Conservation (phyloP, 2,888 invertebrate species). For the Hydropsyche betteni region DNA sequence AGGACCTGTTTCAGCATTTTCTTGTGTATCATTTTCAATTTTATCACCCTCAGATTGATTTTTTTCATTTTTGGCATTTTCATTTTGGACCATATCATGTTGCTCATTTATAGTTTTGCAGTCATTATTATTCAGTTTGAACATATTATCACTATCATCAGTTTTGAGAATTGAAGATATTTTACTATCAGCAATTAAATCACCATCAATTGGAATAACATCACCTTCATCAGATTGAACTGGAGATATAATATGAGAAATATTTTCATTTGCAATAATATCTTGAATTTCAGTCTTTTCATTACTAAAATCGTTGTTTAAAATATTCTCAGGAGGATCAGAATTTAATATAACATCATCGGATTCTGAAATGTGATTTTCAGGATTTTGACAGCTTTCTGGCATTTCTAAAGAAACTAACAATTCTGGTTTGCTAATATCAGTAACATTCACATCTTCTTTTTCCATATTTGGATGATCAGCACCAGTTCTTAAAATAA, state of each 20-base stretch:
- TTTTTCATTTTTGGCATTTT: conserved; percentile 60
- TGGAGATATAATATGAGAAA: conserved; percentile 43
- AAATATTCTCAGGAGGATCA: conserved; percentile 10
- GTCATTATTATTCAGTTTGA: conserved; percentile 46
- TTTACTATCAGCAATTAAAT: conserved; percentile 57
- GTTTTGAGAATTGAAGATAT: conserved; percentile 57
- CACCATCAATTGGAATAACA: conserved; percentile 62
- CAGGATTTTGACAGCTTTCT: conserved; percentile 18
- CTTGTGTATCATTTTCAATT: conserved; percentile 51
- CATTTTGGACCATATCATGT: conserved; percentile 55
- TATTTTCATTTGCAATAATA: conserved; percentile 27
- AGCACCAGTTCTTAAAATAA: conserved; percentile 62
- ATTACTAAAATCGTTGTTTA: conserved; percentile 31
- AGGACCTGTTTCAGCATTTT: conserved; percentile 56
- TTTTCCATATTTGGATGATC: conserved; percentile 20
- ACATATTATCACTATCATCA: conserved; percentile 45
- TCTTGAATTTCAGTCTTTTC: conserved; percentile 36
- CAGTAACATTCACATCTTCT: conserved; percentile 15
- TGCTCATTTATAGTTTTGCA: conserved; percentile 53
- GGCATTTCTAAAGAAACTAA: conserved; percentile 15
- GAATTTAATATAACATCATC: conserved; percentile 39
- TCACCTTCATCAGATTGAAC: conserved; percentile 61
- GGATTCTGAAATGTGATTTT: conserved; percentile 41
- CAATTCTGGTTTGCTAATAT: conserved; percentile 2
- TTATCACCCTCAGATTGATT: conserved; percentile 56